Conservation (phyloP, 64 coral and sea anemone species). For the Anthopleura sola region DNA sequence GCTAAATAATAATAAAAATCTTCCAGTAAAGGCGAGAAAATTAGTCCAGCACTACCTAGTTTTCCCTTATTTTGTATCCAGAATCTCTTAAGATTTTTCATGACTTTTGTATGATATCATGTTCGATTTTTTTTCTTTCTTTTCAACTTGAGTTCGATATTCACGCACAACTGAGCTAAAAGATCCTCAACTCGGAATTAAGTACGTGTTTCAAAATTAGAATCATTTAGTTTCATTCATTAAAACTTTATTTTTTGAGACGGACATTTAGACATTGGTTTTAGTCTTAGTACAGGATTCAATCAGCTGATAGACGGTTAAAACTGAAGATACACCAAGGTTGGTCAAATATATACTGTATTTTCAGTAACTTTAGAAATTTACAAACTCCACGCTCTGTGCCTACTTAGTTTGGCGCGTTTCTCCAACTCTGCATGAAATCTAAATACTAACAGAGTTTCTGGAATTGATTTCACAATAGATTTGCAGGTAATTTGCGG, state of each 20-base stretch:
- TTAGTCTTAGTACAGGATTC: too few species aligned
- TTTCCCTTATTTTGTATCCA: not conserved
- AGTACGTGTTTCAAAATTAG: not conserved
- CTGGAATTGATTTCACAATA: slow-evolving; percentile 29
- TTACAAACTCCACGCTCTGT: not conserved
- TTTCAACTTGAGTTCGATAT: not conserved
- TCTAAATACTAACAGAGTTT: not conserved
- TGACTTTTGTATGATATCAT: not conserved
- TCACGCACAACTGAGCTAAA: not conserved
- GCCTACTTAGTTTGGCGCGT: not conserved
- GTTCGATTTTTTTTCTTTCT: not conserved
- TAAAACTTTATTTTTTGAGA: not conserved
- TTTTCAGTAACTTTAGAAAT: not conserved
- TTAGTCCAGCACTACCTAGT: not conserved
- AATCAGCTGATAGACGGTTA: not conserved
- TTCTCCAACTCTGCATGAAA: not conserved
- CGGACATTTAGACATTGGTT: not conserved
- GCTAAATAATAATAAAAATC: too few species aligned
- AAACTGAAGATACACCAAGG: not conserved
- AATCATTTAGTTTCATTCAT: slow-evolving; percentile 7
- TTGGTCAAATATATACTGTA: not conserved
- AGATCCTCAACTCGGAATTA: not conserved
- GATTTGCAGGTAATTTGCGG: slow-evolving; percentile 20
- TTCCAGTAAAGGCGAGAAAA: too few species aligned
- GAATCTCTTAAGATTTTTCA: not conserved